Base-by-base conservation (phyloP, 2,888 invertebrate genomes). In the Leptinotarsa juncta region DNA sequence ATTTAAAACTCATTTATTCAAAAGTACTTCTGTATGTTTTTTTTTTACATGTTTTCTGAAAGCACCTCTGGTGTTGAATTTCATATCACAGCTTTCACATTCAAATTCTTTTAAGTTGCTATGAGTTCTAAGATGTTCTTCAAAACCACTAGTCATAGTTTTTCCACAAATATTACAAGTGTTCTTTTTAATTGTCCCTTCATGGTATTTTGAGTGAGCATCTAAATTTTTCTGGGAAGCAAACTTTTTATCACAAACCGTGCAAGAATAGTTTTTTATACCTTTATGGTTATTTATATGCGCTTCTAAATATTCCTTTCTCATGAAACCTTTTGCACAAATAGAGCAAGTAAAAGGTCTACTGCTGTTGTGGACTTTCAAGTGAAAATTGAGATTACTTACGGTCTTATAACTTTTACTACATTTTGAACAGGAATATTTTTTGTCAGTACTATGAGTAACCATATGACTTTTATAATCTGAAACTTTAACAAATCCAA, bases 371-470 rank as follows among this genome's bases (percentile, higher is more conserved):
- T 88, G 88, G 48, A 84, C 81, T 81, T 87, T 88, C 79, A 85
- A 82, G 74, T 88, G 88, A 76, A 87, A 87, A 80, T 88, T 88
- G 65, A 88, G 82, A 79, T 88, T 88, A 72, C 87, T 86, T 65
- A 85, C 60, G 1, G 87, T 87, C 80, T 88, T 88, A 75, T 88
- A 88, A 15, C 82, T 80, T 79, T 87, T 88, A 16, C 84, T 81
- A 72, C 88, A 88, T 75, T 85, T 83, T 3, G 75, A 74, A 78
- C 88, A 88, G 16, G 82, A 72, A 72, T 84, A 87, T 77, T 87
- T 86, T 77, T 88, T 88, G n/a, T 86, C 86, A 1, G 86, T 83
- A 57, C 86, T 86, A 76, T 88, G 88, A 15, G 85, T 84, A 20
- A 85, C 78, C 83, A 86, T 87, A 76, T 88, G 88, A 3, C 85